These are phyloP conservation scores for Pholis gunnellus DNA, from an alignment of 2,113 vertebrate genomes.

Conservation along the genomic window DNA sequence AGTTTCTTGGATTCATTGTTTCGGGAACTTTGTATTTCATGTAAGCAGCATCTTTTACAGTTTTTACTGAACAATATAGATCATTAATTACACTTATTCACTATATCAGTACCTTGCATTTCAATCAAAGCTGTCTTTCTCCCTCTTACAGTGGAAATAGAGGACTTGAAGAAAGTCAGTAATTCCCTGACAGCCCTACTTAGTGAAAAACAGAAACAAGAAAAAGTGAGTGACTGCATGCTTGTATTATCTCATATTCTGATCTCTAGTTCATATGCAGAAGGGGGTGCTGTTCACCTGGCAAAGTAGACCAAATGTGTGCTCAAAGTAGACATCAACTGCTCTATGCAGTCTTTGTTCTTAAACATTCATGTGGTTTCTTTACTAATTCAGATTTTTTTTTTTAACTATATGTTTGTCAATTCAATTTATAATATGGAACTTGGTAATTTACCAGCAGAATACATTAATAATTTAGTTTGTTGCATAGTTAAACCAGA, in stretches of 20 bases:
- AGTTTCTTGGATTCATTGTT: constrained; percentile 95
- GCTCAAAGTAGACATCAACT: not conserved
- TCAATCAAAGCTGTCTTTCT: not conserved
- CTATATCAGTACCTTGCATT: not conserved
- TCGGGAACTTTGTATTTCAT: constrained; percentile 95
- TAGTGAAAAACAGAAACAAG: constrained; percentile 98
- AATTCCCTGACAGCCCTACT: constrained; percentile 95
- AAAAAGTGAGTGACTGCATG: constrained; percentile 88
- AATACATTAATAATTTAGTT: not conserved
- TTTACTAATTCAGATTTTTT: not conserved
- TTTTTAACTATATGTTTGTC: not conserved
- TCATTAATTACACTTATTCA: not conserved
- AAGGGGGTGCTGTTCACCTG: constrained; percentile 51
- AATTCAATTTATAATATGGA: not conserved
- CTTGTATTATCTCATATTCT: not conserved
- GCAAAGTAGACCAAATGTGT: not conserved
- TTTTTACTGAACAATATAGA: not conserved
- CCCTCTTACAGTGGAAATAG: constrained; percentile 91
- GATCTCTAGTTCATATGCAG: constrained; percentile 18
- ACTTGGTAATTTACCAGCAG: not conserved
- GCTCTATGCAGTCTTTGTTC: not conserved
- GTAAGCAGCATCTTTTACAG: constrained; percentile 81
- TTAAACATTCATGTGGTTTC: not conserved
- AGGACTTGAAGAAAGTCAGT: constrained; percentile 98
- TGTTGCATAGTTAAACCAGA: not conserved